phyloP scores from a whole-genome alignment of 1,140 invertebrate genomes.

The Pachypeltis micranthus region DNA sequence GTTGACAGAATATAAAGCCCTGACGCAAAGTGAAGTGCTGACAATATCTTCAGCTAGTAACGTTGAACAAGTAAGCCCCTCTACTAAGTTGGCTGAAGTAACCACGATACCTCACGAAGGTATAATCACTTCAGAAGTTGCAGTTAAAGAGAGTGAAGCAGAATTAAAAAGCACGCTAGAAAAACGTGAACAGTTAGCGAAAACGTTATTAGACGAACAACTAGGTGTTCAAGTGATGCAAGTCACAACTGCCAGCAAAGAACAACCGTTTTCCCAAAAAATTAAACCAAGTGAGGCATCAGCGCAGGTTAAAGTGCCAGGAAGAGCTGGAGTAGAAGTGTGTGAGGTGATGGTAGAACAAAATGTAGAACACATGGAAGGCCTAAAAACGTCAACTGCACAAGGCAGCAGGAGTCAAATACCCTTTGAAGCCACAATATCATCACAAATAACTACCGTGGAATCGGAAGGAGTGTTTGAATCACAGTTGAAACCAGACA shows the following conservation, averaged over 20 bases:
- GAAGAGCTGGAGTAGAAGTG: constrained; percentile 27
- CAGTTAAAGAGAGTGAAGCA: constrained; percentile 24
- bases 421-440: constrained; percentile 28
- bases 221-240: constrained; percentile 37
- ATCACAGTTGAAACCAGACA: constrained; percentile 31
- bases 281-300: constrained; percentile 23
- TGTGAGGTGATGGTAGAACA: constrained; percentile 29
- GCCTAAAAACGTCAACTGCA: constrained; percentile 23
- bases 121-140: constrained; percentile 35
- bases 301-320: constrained; percentile 29
- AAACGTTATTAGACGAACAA: constrained; percentile 37
- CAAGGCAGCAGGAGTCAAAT: constrained; percentile 28
- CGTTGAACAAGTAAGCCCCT: constrained; percentile 13
- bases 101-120: constrained; percentile 35
- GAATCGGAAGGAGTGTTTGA: constrained; percentile 42
- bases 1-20: constrained; percentile 20
- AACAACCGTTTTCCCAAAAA: constrained; percentile 15
- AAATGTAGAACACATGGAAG: constrained; percentile 24
- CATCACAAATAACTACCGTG: constrained; percentile 26
- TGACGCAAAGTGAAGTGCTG: constrained; percentile 30
- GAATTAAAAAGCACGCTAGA: constrained; percentile 25
- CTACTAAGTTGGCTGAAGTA: constrained; percentile 18
- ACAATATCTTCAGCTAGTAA: constrained; percentile 19
- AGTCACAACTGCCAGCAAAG: constrained; percentile 39
- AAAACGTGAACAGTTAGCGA: constrained; percentile 38